Base-by-base conservation (phyloP, 2,113 vertebrate species). In the Phoenicopterus ruber region DNA sequence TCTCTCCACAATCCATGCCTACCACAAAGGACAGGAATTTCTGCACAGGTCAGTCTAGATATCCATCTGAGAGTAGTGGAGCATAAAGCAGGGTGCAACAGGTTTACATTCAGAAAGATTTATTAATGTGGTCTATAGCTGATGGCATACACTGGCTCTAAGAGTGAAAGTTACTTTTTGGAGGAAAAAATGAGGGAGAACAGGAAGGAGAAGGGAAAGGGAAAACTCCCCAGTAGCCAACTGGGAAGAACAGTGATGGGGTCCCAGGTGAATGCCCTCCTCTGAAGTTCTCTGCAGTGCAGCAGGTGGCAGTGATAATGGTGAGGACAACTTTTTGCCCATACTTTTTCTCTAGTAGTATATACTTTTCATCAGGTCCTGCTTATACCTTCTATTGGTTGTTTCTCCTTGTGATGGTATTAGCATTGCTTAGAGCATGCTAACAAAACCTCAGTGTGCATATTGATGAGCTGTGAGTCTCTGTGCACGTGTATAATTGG, bases 1-100 rank as follows among this genome's bases (percentile, higher is more conserved):
- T 59, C 98, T 99, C 17, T 98, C 98, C 82, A 99, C 99, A 13
- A 98, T 99, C 94, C 99, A 99, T 3, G 99, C 99, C 71, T 99
- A 99, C 69, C 98, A 97, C 93, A 98, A 98, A 97, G 98, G 98
- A 55, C 98, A 98, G 44, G 99, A 99, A 91, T 99, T 99, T 97
- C 98, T 99, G 65, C 96, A 97, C 95, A 99, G 99, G 99, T 99
- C 13, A 94, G 98, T 96, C 28, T n/a, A n/a, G 26, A 25, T 63
- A 38, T 1, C 4, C 0, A 4, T 50, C 40, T 47, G 25, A 11
- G 29, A 89, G 36, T 54, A 12, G 28, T 59, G 31, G 20, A 70
- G 25, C 40, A 62, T 18, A 38, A 78, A 67, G 74, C 32, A 66
- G 70, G 32, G 29, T 55, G 34, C 10, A 46, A 32, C 17, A 66